A percentile compares a stretch with the other conserved stretches of the same genome.
phyloP scores from a whole-genome alignment of 2,888 invertebrate species.

The Leptarthrus brevirostris region DNA sequence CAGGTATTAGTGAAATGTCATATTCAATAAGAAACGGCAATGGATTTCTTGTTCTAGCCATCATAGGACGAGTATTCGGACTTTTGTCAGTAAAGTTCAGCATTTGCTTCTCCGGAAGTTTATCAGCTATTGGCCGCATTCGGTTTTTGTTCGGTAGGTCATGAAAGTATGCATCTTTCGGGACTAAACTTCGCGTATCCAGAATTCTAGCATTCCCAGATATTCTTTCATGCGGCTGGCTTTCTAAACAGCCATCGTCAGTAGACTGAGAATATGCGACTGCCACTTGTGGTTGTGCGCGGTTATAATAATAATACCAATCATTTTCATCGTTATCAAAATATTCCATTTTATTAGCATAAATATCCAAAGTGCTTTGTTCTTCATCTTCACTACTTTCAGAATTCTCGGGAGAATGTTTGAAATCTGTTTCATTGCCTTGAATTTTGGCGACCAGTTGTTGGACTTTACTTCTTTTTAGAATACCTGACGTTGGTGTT shows the following conservation, averaged over 20 bases:
- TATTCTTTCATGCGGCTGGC: conserved; percentile 44
- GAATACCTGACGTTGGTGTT: conserved; percentile 58
- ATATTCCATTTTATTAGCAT: background rate
- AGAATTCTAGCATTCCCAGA: conserved; percentile 48
- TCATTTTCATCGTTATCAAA: background rate
- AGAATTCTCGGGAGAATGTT: conserved; percentile 64
- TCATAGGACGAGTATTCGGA: conserved; percentile 47
- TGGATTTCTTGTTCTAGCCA: conserved; percentile 54
- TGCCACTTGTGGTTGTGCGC: conserved; percentile 56
- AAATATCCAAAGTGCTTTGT: conserved; percentile 63
- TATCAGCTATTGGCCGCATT: conserved; percentile 52
- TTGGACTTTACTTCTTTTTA: conserved; percentile 59
- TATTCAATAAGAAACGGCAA: conserved; percentile 51
- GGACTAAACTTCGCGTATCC: conserved; percentile 65
- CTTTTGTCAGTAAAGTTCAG: conserved; percentile 44
- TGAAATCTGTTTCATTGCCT: conserved; percentile 53
- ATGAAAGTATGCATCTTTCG: conserved; percentile 74
- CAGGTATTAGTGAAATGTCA: conserved; percentile 11
- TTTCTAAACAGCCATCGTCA: background rate
- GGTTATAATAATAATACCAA: conserved; percentile 47
- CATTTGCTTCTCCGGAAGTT: conserved; percentile 54
- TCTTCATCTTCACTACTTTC: conserved; percentile 73
- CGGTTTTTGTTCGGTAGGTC: conserved; percentile 69
- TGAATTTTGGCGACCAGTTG: conserved; percentile 61
- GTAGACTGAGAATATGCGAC: background rate